Percentiles rank a stretch among this genome's conserved stretches.
Evolutionary conservation across 2,888 invertebrate species (phyloP).

Genomic region (Chromoteleia sp.): DNA sequence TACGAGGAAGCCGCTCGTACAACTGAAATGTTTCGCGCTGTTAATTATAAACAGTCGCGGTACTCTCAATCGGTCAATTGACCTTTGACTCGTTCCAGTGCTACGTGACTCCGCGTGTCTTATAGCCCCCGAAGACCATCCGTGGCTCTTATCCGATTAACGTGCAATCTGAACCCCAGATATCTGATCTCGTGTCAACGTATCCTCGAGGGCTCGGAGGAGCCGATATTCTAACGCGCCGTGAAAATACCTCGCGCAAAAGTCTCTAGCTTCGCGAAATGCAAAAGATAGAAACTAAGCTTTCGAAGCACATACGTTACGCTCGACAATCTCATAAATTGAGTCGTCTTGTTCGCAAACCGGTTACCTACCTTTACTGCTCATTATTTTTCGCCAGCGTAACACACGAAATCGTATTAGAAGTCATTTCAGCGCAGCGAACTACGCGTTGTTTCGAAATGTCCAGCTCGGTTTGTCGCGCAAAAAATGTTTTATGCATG

Average conservation of each 20-base stretch:
- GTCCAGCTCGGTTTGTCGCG: background rate
- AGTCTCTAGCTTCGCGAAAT: constrained; percentile 47
- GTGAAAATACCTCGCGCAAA: constrained; percentile 5
- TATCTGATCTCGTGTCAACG: constrained; percentile 71
- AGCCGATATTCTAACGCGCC: constrained; percentile 47
- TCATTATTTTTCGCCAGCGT: constrained; percentile 28
- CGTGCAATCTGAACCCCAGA: constrained; percentile 69
- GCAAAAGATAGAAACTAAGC: constrained; percentile 49
- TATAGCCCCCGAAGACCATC: constrained; percentile 58
- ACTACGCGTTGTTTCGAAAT: too few relatives aligned
- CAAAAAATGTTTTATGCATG: constrained; percentile 16
- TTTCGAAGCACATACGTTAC: constrained; percentile 59
- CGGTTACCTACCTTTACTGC: constrained; percentile 53
- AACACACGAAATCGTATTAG: constrained; percentile 33
- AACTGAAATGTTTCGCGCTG: constrained; percentile 54
- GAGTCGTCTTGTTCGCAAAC: constrained; percentile 57
- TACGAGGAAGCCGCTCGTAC: too few relatives aligned
- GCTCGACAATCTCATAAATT: constrained; percentile 63
- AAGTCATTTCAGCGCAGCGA: constrained; percentile 2
- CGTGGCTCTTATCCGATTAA: constrained; percentile 71
- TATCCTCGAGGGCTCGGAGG: constrained; percentile 58
- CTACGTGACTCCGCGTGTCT: constrained; percentile 66
- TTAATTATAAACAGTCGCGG: constrained; percentile 65
- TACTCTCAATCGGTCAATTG: constrained; percentile 70
- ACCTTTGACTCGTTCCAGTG: constrained; percentile 63